A percentile compares a stretch with the other conserved stretches of the same genome.
These are phyloP conservation scores for Sebastes schlegelii DNA, from an alignment of 2,113 vertebrate genomes.

Conservation along the genomic window DNA sequence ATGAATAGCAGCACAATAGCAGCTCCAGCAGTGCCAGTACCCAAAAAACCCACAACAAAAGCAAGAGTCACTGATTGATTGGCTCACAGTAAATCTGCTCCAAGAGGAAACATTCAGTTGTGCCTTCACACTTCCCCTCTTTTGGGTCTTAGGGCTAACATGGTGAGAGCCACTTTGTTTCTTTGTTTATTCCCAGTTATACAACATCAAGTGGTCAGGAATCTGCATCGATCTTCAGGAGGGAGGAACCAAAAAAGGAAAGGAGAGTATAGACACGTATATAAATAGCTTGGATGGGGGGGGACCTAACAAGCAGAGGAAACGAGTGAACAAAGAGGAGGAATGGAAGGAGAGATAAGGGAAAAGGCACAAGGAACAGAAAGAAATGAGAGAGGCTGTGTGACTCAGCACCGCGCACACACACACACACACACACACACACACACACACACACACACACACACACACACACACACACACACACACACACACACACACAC, in stretches of 20 bases:
- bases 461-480: neutral
- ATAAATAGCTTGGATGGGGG: constrained; percentile 10
- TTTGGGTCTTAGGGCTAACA: constrained; percentile 19
- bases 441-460: neutral
- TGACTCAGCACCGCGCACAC: constrained; percentile 70
- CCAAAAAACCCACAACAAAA: constrained; percentile 58
- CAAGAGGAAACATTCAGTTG: constrained; percentile 57
- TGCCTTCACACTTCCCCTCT: constrained; percentile 43
- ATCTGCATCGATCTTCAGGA: constrained; percentile 30
- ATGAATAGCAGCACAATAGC: constrained; percentile 36
- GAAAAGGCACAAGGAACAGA: constrained; percentile 33
- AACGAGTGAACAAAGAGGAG: constrained; percentile 42
- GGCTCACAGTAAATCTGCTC: constrained; percentile 47
- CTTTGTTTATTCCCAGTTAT: constrained; percentile 44
- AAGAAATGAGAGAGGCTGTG: constrained; percentile 45
- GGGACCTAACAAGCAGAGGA: constrained; percentile 47
- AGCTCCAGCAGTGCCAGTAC: constrained; percentile 29
- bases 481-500: constrained; percentile 18
- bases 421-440: constrained; percentile 17
- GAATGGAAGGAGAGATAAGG: constrained; percentile 61
- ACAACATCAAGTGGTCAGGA: constrained; percentile 29
- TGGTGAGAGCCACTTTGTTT: constrained; percentile 41
- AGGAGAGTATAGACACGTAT: constrained; percentile 32
- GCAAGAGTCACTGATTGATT: constrained; percentile 54
- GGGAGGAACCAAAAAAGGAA: constrained; percentile 38